These are phyloP conservation scores for Euzophera pinguis DNA, from an alignment of 2,888 invertebrate genomes.

Conservation along the genomic window DNA sequence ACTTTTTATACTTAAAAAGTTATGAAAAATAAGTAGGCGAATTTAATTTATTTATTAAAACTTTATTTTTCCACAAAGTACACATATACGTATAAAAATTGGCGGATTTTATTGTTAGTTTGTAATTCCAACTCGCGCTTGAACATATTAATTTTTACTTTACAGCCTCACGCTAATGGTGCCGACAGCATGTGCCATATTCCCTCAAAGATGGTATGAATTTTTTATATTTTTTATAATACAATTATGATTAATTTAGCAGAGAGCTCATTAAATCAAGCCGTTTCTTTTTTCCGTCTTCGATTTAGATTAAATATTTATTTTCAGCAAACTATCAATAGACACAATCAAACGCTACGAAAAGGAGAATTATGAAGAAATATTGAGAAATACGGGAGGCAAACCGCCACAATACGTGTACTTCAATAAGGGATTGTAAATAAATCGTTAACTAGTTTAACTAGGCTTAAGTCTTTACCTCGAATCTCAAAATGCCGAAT, in stretches of 20 bases:
- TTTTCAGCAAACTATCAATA: constrained; percentile 84
- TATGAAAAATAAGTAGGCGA: no score
- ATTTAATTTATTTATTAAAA: no score
- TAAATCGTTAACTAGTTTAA: neutral
- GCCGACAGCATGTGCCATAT: constrained; percentile 91
- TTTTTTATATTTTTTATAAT: neutral
- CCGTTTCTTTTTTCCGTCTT: neutral
- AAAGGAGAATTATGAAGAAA: constrained; percentile 84
- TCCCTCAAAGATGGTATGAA: constrained; percentile 90
- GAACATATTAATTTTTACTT: constrained; percentile 1
- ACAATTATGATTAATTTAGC: no score
- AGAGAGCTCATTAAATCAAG: no score
- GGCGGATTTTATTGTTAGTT: neutral
- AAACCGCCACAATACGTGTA: constrained; percentile 87
- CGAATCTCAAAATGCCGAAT: no score
- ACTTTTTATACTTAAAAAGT: no score
- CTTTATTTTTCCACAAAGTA: no score
- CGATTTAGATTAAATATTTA: constrained; percentile 17
- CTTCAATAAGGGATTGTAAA: constrained; percentile 95
- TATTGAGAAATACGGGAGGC: constrained; percentile 82
- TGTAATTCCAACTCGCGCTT: no score
- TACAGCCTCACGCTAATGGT: constrained; percentile 90
- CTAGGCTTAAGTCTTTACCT: neutral
- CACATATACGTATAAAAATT: no score
- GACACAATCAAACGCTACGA: constrained; percentile 87